Evolutionary conservation across 2,888 invertebrate genomes (phyloP), one percentile per base, ranked within the genome.

Genomic region (Drosophila siamana): DNA sequence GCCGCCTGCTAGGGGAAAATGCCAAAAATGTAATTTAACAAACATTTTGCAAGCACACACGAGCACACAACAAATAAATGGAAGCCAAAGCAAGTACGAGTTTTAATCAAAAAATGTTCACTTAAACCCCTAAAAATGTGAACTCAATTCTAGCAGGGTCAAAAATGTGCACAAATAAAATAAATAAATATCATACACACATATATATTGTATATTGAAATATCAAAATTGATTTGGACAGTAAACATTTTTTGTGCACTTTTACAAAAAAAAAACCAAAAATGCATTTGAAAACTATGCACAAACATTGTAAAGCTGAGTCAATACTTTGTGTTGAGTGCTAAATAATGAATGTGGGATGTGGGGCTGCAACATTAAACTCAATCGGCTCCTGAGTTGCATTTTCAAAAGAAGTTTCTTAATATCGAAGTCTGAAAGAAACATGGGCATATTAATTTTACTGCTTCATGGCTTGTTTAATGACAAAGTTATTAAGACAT

Each of bases 401-500:
- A 8, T 6, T 52, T 6, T 13, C 8, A 5, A 0, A 33, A 33
- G 9, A 9, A 26, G 4, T 9, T 43, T 4, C 5, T 33, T 4
- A 9, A 26, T n/a, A 26, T 26, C 26, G n/a, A 56, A 16, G 26
- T 26, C 9, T 6, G 7, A 13, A 13, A 30, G 8, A 52, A 51
- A 40, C 59, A 75, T 73, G 40, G 22, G 24, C 66, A 63, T 63
- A 44, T 48, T 48, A 41, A 59, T 68, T 67, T 48, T 4, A 56
- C 68, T 47, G n/a, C 33, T 30, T 11, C 36, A 38, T 50, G 36
- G 44, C 72, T 44, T 68, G 61, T 64, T 80, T 86, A 78, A 83
- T 80, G 61, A 57, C 78, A 78, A 77, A 57, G 66, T 85, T 82
- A 82, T 82, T 85, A 85, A 82, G 86, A 82, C 88, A 85, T 82